Conservation (phyloP, 2,797 vertebrate species). For the Cygnus olor region DNA sequence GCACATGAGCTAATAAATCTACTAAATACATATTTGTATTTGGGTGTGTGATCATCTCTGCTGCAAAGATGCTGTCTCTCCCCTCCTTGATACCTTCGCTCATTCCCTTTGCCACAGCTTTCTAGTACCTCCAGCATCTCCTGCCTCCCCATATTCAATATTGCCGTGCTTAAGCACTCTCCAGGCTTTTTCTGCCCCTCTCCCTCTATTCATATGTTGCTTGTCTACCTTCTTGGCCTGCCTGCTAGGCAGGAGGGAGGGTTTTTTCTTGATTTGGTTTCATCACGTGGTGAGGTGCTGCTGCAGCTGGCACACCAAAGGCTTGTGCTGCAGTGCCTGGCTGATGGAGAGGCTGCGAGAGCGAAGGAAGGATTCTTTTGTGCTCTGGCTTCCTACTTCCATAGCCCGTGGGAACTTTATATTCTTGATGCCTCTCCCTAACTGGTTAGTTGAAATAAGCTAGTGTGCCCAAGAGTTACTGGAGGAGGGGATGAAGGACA, state of each 20-base stretch:
- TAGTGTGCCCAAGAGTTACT: not conserved
- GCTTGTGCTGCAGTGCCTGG: not conserved
- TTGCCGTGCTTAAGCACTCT: not conserved
- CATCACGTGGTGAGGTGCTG: not conserved
- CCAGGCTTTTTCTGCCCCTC: not conserved
- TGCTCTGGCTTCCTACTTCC: not conserved
- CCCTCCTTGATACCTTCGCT: not conserved
- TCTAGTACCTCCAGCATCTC: not conserved
- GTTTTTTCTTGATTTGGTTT: not conserved
- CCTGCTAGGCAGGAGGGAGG: not conserved
- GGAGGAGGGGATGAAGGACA: not conserved
- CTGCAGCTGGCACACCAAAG: not conserved
- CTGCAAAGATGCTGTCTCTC: not conserved
- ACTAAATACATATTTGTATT: not conserved
- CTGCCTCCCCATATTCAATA: not conserved
- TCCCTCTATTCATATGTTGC: rapidly evolving
- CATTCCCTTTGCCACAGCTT: not conserved
- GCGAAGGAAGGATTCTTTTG: not conserved
- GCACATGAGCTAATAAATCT: not conserved
- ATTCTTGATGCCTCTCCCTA: not conserved
- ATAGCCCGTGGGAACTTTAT: not conserved
- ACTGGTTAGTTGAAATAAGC: not conserved
- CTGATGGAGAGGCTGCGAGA: not conserved
- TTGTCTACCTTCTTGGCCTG: not conserved
- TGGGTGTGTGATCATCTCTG: not conserved